A percentile compares a stretch with the other conserved stretches of the same genome.
Evolutionary conservation across 1,140 invertebrate genomes (phyloP).

Genomic region (Dryas iulia): DNA sequence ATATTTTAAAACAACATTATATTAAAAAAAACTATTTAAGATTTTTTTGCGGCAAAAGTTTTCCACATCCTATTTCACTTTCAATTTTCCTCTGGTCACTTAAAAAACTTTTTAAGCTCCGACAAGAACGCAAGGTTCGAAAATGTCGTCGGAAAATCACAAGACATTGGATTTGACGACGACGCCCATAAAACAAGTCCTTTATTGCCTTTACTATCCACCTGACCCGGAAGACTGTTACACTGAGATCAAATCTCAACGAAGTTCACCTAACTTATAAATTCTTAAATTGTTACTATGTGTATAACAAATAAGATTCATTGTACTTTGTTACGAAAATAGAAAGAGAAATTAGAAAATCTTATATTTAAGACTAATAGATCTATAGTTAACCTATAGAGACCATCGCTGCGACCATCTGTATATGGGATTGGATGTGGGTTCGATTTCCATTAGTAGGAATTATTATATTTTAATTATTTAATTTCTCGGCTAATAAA

Average conservation of each 20-base stretch:
- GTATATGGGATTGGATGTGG: no score
- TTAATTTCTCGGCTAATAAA: no score
- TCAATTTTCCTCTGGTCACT: background rate
- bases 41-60: background rate
- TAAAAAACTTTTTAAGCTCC: background rate
- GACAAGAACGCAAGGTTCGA: background rate
- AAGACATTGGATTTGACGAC: constrained; percentile 44
- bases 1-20: no score
- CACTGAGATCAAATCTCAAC: constrained; percentile 28
- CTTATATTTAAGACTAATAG: no score
- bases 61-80: background rate
- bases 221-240: constrained; percentile 46
- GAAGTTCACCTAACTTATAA: background rate
- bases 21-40: background rate
- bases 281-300: background rate
- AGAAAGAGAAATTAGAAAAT: no score
- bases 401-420: no score
- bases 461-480: no score
- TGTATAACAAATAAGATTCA: background rate
- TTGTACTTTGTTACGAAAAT: no score
- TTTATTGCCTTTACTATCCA: constrained; percentile 59
- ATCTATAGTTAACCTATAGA: no score
- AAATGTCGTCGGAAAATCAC: constrained; percentile 34
- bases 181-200: constrained; percentile 55
- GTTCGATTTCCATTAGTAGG: no score